Evolutionary conservation across 2,888 invertebrate species (phyloP).

Genomic region (Cyaniris semiargus): DNA sequence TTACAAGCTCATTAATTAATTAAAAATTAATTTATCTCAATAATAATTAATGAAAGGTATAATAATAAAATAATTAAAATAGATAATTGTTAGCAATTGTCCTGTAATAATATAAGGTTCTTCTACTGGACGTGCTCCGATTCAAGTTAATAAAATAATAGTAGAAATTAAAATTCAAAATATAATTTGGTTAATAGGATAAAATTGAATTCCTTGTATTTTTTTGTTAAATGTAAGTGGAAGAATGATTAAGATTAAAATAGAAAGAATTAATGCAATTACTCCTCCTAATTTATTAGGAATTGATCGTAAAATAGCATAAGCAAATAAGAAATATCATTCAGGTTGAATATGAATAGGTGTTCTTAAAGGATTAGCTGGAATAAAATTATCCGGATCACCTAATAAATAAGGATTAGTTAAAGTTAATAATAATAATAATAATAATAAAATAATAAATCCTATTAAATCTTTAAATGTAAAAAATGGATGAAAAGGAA

Average conservation of each 20-base stretch:
- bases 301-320: slow-evolving; percentile 89
- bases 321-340: slow-evolving; percentile 92
- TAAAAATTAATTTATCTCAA: slow-evolving; percentile 77
- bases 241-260: slow-evolving; percentile 83
- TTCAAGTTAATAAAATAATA: slow-evolving; percentile 85
- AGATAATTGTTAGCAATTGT: slow-evolving; percentile 81
- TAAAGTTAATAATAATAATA: slow-evolving; percentile 76
- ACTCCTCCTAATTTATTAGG: slow-evolving; percentile 89
- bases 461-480: slow-evolving; percentile 83
- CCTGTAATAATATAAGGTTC: slow-evolving; percentile 82
- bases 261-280: slow-evolving; percentile 83
- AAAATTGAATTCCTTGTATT: slow-evolving; percentile 82
- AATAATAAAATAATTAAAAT: slow-evolving; percentile 80
- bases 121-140: slow-evolving; percentile 85
- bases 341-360: slow-evolving; percentile 90
- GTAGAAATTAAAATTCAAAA: slow-evolving; percentile 80
- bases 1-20: slow-evolving; percentile 82
- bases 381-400: slow-evolving; percentile 88
- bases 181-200: slow-evolving; percentile 80
- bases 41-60: slow-evolving; percentile 72
- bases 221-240: slow-evolving; percentile 80
- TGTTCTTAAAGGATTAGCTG: slow-evolving; percentile 84
- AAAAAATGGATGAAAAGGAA: slow-evolving; percentile 85
- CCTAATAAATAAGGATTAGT: slow-evolving; percentile 81
- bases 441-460: slow-evolving; percentile 78